A percentile compares a stretch with the other conserved stretches of the same genome.
Conservation (phyloP, 30 jellyfish, hydroid and myxozoan species). For the Euphysa ruthae region DNA sequence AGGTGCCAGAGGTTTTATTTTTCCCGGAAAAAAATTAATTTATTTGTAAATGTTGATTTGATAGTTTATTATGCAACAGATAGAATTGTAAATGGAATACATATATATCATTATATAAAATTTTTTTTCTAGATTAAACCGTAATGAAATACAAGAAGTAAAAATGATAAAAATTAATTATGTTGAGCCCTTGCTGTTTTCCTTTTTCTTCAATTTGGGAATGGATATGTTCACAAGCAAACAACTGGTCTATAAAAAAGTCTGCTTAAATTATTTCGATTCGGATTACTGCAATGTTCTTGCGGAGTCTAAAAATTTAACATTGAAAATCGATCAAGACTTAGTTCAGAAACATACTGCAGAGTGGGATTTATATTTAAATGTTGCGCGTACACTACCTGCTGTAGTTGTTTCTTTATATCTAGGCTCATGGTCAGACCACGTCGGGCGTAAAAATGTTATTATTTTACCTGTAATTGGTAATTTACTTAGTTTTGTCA, state of each 20-base stretch:
- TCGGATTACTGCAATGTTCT: conserved; percentile 37
- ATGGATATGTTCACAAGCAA: conserved; percentile 36
- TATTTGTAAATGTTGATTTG: too few relatives aligned
- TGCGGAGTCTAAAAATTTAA: conserved; percentile 4
- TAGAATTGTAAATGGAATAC: too few relatives aligned
- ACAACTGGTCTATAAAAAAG: conserved; percentile 67
- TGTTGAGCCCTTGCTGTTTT: conserved; percentile 84
- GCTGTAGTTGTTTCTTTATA: conserved; percentile 55
- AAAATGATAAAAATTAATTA: conserved; percentile 3
- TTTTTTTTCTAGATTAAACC: too few relatives aligned
- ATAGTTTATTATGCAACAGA: too few relatives aligned
- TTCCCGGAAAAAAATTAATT: too few relatives aligned
- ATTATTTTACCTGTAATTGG: conserved; percentile 74
- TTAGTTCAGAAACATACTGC: conserved; percentile 63
- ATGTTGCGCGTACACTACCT: conserved; percentile 59
- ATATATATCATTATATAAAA: too few relatives aligned
- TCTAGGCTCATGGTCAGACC: conserved; percentile 73
- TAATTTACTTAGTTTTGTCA: conserved; percentile 17
- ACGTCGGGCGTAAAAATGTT: conserved; percentile 66
- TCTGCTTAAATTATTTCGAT: conserved; percentile 48
- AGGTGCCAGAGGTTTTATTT: too few relatives aligned
- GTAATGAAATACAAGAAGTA: too few relatives aligned
- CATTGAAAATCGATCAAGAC: conserved; percentile 12
- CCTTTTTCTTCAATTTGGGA: conserved; percentile 45
- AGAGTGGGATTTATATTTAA: conserved; percentile 54